Conservation (phyloP, 37 sponge, comb jelly and placozoan species). For the Axinella damicornis region DNA sequence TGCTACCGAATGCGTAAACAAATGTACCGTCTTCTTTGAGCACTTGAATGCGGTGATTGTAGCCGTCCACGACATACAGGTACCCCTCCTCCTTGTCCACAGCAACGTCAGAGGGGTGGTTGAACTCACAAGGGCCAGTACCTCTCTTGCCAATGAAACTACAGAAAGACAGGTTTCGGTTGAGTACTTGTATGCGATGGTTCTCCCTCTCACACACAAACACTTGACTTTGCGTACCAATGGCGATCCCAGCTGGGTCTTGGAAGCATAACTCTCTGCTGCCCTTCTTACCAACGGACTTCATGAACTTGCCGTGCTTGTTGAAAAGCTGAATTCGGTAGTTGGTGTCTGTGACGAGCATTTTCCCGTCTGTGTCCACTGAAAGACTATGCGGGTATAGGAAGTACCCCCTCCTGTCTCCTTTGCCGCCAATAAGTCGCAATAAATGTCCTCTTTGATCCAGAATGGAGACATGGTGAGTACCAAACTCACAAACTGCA, state of each 20-base stretch:
- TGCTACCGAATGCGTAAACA: slow-evolving; percentile 17
- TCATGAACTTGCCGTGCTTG: slow-evolving; percentile 7
- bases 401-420: slow-evolving; percentile 22
- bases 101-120: slow-evolving; percentile 25
- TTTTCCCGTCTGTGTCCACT: background rate
- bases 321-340: slow-evolving; percentile 31
- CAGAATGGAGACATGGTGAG: slow-evolving; percentile 15
- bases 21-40: slow-evolving; percentile 30
- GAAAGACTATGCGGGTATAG: slow-evolving; percentile 21
- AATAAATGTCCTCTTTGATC: background rate
- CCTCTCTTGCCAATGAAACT: slow-evolving; percentile 23
- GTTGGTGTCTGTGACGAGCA: slow-evolving; percentile 7
- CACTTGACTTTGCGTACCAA: background rate
- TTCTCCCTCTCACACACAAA: slow-evolving; percentile 21
- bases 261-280: slow-evolving; percentile 9
- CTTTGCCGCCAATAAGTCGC: slow-evolving; percentile 12
- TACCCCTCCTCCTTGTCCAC: background rate
- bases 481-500: slow-evolving; percentile 28
- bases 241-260: slow-evolving; percentile 22
- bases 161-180: slow-evolving; percentile 9
- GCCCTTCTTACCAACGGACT: slow-evolving; percentile 9
- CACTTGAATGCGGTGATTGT: slow-evolving; percentile 40
- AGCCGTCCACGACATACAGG: slow-evolving; percentile 25
- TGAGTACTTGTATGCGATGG: slow-evolving; percentile 22
- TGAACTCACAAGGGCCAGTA: slow-evolving; percentile 14